Percentiles rank a stretch among this genome's conserved stretches.
Evolutionary conservation across 2,113 vertebrate species (phyloP).

Genomic region (Seriola rivoliana): DNA sequence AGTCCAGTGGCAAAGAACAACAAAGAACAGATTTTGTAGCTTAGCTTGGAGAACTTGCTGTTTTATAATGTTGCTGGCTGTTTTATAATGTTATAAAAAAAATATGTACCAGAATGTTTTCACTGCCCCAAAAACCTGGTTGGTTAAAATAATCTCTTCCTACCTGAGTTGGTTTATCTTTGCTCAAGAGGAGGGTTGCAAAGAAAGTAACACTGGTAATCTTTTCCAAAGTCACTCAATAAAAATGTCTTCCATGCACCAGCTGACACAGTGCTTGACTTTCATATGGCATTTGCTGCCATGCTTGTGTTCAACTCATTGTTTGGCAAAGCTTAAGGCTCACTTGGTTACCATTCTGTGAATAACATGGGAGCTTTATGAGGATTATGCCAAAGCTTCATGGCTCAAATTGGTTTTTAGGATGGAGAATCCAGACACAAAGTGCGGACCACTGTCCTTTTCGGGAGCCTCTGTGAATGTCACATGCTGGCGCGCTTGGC

Average conservation of each 20-base stretch:
- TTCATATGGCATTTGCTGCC: conserved; percentile 62
- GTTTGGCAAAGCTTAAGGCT: conserved; percentile 69
- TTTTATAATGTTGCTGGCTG: too few relatives aligned
- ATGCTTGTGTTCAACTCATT: conserved; percentile 65
- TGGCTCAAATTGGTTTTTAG: conserved; percentile 74
- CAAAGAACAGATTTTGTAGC: too few relatives aligned
- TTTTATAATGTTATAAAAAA: too few relatives aligned
- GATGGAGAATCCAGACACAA: conserved; percentile 61
- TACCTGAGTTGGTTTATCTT: background rate
- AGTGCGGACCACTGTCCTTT: conserved; percentile 70
- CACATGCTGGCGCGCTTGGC: conserved; percentile 77
- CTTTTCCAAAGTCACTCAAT: conserved; percentile 23
- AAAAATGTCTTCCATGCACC: conserved; percentile 36
- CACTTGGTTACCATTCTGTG: conserved; percentile 72
- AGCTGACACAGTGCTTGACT: conserved; percentile 57
- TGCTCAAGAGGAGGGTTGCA: background rate
- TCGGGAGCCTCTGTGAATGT: conserved; percentile 71
- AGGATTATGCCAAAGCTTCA: conserved; percentile 76
- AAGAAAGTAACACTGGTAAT: background rate
- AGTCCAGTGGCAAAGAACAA: too few relatives aligned
- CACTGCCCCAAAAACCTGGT: background rate
- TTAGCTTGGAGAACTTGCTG: background rate
- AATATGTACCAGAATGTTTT: background rate
- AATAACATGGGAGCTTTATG: conserved; percentile 73
- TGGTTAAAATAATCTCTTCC: background rate